Conservation (phyloP, 2,888 invertebrate genomes). For the Platerodrilus igneus region DNA sequence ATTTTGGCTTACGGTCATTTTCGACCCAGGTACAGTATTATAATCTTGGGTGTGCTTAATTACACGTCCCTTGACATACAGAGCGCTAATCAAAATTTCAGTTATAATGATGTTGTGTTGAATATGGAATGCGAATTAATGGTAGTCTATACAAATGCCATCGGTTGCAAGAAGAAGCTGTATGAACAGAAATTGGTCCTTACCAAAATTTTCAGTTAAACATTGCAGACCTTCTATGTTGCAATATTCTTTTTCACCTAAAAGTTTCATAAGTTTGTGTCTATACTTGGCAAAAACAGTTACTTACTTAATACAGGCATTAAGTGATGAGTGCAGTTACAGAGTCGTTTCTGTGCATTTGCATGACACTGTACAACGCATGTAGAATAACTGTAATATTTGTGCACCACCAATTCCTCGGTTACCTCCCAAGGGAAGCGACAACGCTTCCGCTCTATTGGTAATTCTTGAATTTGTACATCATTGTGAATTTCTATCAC, state of each 20-base stretch:
- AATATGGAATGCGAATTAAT: too few relatives aligned
- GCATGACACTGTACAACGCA: slow-evolving; percentile 59
- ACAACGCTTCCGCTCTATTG: slow-evolving; percentile 53
- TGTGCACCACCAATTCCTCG: slow-evolving; percentile 46
- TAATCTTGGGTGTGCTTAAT: too few relatives aligned
- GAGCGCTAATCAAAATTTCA: too few relatives aligned
- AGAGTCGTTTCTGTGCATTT: slow-evolving; percentile 50
- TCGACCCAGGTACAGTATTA: too few relatives aligned
- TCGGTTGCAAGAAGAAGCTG: too few relatives aligned
- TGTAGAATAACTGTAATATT: slow-evolving; percentile 55
- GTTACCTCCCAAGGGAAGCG: slow-evolving; percentile 55
- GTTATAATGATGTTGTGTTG: too few relatives aligned
- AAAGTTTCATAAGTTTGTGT: too few relatives aligned
- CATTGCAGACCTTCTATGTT: slow-evolving; percentile 54
- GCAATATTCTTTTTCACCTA: slow-evolving; percentile 50
- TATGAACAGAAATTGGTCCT: too few relatives aligned
- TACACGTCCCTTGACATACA: too few relatives aligned
- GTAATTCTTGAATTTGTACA: slow-evolving; percentile 50
- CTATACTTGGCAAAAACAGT: slow-evolving; percentile 3
- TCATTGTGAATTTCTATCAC: slow-evolving; percentile 59
- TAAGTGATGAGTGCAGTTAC: slow-evolving; percentile 62
- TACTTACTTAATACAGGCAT: slow-evolving; percentile 54
- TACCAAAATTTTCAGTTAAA: slow-evolving; percentile 50
- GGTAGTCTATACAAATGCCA: too few relatives aligned
- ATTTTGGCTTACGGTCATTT: too few relatives aligned